Percentiles rank a stretch among this genome's conserved stretches.
These are phyloP conservation scores for Philotrypesis tridentata DNA, from an alignment of 1,140 invertebrate genomes.

Conservation along the genomic window DNA sequence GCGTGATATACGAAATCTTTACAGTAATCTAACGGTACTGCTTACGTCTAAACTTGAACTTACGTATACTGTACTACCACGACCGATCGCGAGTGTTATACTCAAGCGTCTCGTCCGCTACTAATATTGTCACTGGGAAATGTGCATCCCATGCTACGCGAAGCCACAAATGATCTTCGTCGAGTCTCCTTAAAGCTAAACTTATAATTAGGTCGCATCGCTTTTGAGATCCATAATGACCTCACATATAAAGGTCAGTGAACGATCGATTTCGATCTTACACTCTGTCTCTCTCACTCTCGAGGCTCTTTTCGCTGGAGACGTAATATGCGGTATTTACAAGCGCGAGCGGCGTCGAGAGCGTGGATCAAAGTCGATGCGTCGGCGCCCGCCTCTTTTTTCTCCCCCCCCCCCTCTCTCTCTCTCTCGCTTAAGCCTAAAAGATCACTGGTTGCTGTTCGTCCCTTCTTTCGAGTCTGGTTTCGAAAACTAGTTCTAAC, in stretches of 20 bases:
- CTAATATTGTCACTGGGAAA: conserved; percentile 35
- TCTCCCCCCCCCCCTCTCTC: background rate
- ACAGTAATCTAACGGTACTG: no score
- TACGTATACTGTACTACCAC: background rate
- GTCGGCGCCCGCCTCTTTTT: conserved; percentile 14
- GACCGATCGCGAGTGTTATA: background rate
- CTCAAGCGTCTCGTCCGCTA: background rate
- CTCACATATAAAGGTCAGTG: conserved; percentile 27
- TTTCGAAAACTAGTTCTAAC: conserved; percentile 47
- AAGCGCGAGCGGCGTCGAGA: conserved; percentile 23
- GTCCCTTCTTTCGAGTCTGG: conserved; percentile 50
- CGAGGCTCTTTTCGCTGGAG: background rate
- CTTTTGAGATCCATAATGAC: background rate
- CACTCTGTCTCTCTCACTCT: background rate
- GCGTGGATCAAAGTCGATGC: conserved; percentile 30
- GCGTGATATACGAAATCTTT: no score
- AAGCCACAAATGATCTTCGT: background rate
- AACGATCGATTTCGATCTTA: conserved; percentile 43
- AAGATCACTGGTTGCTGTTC: conserved; percentile 55
- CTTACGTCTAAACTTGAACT: no score
- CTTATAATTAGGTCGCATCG: background rate
- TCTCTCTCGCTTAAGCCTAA: conserved; percentile 35
- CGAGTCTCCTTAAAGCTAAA: background rate
- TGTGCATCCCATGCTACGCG: conserved; percentile 20
- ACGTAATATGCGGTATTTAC: conserved; percentile 49